Evolutionary conservation across 2,113 vertebrate species (phyloP).

Genomic region (Erinaceus europaeus): DNA sequence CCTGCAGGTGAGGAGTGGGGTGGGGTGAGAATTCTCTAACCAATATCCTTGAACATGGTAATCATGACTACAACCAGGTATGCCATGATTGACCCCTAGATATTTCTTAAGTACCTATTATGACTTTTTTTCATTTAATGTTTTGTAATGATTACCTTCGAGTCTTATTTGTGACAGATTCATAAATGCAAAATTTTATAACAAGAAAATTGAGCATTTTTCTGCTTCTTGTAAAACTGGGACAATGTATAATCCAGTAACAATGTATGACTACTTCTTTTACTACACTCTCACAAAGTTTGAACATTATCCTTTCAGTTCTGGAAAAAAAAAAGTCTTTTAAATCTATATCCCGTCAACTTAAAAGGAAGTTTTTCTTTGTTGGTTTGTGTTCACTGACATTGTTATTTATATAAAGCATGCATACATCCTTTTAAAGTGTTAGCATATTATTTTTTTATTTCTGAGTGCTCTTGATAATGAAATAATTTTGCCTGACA

Average conservation of each 20-base stretch:
- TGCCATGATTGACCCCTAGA: no score
- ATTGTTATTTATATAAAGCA: not conserved
- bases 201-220: not conserved
- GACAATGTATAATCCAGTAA: not conserved
- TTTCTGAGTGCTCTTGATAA: not conserved
- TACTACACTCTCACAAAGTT: not conserved
- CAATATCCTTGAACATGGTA: no score
- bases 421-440: not conserved
- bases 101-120: no score
- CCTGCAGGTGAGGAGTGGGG: no score
- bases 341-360: no score
- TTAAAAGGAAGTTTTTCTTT: not conserved
- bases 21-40: no score
- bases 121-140: not conserved
- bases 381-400: not conserved
- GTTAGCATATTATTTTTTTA: not conserved
- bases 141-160: not conserved
- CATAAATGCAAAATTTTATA: not conserved
- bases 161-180: not conserved
- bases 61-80: no score
- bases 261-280: not conserved
- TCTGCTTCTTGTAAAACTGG: constrained; percentile 11
- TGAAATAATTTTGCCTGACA: not conserved
- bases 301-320: not conserved
- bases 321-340: no score